Evolutionary conservation across 2,797 vertebrate species (phyloP).

Genomic region (Gouania willdenowi): DNA sequence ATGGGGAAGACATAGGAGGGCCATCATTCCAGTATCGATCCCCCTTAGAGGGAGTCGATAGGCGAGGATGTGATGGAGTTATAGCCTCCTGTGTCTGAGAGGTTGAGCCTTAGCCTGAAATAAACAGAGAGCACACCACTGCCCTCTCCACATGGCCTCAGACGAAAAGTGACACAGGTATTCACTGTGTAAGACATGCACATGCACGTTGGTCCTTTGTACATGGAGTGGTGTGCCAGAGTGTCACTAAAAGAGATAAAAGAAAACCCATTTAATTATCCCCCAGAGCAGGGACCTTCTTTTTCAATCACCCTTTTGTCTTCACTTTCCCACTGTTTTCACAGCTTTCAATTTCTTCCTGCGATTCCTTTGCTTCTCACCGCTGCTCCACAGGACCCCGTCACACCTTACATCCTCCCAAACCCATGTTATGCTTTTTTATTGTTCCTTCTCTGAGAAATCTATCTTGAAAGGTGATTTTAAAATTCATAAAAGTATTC

Average conservation of each 20-base stretch:
- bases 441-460: slow-evolving; percentile 15
- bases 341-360: slow-evolving; percentile 17
- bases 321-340: slow-evolving; percentile 16
- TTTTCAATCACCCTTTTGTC: slow-evolving; percentile 34
- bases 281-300: slow-evolving; percentile 54
- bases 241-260: slow-evolving; percentile 57
- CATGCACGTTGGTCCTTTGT: slow-evolving; percentile 17
- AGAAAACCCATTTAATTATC: slow-evolving; percentile 66
- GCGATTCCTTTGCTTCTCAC: slow-evolving; percentile 25
- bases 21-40: slow-evolving; percentile 83
- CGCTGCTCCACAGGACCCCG: slow-evolving; percentile 37
- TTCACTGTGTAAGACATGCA: slow-evolving; percentile 19
- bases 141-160: slow-evolving; percentile 24
- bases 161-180: slow-evolving; percentile 22
- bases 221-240: slow-evolving; percentile 27
- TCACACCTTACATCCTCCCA: slow-evolving; percentile 14
- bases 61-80: slow-evolving; percentile 76
- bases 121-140: slow-evolving; percentile 37
- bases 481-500: too few species aligned
- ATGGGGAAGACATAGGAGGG: slow-evolving; percentile 81
- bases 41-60: slow-evolving; percentile 74
- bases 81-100: slow-evolving; percentile 66
- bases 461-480: too few species aligned
- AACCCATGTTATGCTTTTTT: too few species aligned
- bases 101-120: slow-evolving; percentile 54